Percentiles rank a stretch among this genome's conserved stretches.
These are phyloP conservation scores for Leptocoma aspasia DNA, from an alignment of 2,113 vertebrate species.

Conservation along the genomic window DNA sequence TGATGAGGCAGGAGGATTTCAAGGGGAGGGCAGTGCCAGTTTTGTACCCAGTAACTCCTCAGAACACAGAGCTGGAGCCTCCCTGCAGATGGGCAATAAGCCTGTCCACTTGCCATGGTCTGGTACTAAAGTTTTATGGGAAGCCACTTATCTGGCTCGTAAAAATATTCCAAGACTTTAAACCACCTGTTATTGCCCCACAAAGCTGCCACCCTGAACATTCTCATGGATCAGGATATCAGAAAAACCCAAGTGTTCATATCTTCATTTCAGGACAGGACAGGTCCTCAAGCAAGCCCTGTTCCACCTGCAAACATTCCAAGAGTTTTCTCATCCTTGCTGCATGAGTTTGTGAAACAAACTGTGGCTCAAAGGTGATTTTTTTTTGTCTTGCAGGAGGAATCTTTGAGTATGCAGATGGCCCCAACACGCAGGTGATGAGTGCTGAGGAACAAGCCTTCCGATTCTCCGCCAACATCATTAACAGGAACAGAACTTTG, in stretches of 20 bases:
- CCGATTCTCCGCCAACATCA: conserved; percentile 97
- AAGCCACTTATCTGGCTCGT: background rate
- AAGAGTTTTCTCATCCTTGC: background rate
- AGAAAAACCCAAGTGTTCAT: fast-evolving
- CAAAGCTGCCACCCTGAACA: background rate
- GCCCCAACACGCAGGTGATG: conserved; percentile 87
- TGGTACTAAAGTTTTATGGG: background rate
- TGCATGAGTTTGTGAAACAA: fast-evolving
- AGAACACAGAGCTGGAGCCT: background rate
- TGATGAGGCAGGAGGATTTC: background rate
- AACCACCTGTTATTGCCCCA: background rate
- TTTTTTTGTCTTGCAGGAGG: conserved; percentile 81
- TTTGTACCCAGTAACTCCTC: background rate
- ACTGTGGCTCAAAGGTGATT: background rate
- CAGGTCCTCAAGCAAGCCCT: background rate
- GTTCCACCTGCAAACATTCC: background rate
- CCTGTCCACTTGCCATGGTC: background rate
- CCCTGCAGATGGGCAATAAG: background rate
- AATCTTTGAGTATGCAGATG: conserved; percentile 94
- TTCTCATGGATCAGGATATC: fast-evolving
- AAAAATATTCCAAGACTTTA: background rate
- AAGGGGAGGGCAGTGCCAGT: background rate
- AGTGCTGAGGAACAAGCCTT: conserved; percentile 96
- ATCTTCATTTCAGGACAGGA: background rate
- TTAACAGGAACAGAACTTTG: conserved; percentile 96